Evolutionary conservation across 2,888 invertebrate genomes (phyloP).

Genomic region (Dryadula phaetusa): DNA sequence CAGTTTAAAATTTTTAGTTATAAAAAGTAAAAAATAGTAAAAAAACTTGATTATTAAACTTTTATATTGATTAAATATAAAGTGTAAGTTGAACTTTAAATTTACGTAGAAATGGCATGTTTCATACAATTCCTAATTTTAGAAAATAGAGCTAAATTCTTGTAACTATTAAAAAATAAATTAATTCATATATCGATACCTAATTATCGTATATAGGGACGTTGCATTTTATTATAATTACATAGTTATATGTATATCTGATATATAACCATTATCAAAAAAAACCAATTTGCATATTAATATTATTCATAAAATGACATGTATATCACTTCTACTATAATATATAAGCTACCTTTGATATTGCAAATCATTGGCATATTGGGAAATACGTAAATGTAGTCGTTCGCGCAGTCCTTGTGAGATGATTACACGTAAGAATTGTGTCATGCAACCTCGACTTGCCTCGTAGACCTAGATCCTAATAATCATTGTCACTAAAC

Average conservation of each 20-base stretch:
- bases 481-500: conserved; percentile 28
- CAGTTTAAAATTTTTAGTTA: no score
- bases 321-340: conserved; percentile 18
- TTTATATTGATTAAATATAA: not conserved
- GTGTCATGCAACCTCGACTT: conserved; percentile 36
- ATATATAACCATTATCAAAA: not conserved
- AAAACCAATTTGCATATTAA: not conserved
- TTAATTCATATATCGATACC: no score
- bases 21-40: no score
- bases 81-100: not conserved
- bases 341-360: conserved; percentile 27
- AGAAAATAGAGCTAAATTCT: not conserved
- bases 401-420: conserved; percentile 33
- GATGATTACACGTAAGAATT: conserved; percentile 36
- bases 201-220: no score
- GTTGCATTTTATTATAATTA: no score
- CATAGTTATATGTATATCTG: no score
- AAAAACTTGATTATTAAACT: no score
- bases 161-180: no score
- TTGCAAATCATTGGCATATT: conserved; percentile 39
- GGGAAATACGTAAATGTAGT: conserved; percentile 35
- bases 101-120: not conserved
- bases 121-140: not conserved
- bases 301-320: not conserved
- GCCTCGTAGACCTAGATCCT: conserved; percentile 35